Percentiles rank a stretch among this genome's conserved stretches.
Evolutionary conservation across 2,113 vertebrate genomes (phyloP).

Genomic region (Forbesichthys papilliferus): DNA sequence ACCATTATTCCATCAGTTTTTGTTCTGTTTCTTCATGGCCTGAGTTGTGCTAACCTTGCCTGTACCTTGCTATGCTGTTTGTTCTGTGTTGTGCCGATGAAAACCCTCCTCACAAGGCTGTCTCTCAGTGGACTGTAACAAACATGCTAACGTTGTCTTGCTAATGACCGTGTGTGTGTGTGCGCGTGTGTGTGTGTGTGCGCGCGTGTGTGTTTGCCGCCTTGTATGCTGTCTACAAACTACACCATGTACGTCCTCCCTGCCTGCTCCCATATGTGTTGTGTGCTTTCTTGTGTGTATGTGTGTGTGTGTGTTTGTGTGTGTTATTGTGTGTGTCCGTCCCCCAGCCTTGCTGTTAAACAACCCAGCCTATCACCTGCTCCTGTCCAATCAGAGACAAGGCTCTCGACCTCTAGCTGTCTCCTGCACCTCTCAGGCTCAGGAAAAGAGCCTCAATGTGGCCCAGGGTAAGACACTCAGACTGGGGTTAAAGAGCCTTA

Average conservation of each 20-base stretch:
- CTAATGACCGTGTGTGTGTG: slow-evolving; percentile 40
- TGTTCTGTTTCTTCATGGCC: slow-evolving; percentile 42
- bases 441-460: slow-evolving; percentile 81
- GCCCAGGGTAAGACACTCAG: slow-evolving; percentile 77
- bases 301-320: slow-evolving; percentile 18
- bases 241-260: slow-evolving; percentile 30
- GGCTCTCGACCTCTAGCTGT: slow-evolving; percentile 67
- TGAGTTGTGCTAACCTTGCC: slow-evolving; percentile 60
- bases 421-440: slow-evolving; percentile 69
- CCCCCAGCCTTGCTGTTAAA: slow-evolving; percentile 89
- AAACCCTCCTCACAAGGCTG: slow-evolving; percentile 14
- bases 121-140: slow-evolving; percentile 8
- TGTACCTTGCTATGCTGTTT: slow-evolving; percentile 43
- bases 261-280: slow-evolving; percentile 31
- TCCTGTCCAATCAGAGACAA: slow-evolving; percentile 88
- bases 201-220: slow-evolving; percentile 29
- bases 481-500: no score
- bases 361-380: slow-evolving; percentile 92
- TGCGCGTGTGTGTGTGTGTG: slow-evolving; percentile 37
- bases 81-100: slow-evolving; percentile 37
- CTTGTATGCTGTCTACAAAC: slow-evolving; percentile 27
- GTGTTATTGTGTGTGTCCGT: slow-evolving; percentile 53
- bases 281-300: slow-evolving; percentile 23
- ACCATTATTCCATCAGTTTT: slow-evolving; percentile 42
- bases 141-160: slow-evolving; percentile 51